Evolutionary conservation across 1,140 invertebrate species (phyloP).

Genomic region (Lepidurus arcticus): DNA sequence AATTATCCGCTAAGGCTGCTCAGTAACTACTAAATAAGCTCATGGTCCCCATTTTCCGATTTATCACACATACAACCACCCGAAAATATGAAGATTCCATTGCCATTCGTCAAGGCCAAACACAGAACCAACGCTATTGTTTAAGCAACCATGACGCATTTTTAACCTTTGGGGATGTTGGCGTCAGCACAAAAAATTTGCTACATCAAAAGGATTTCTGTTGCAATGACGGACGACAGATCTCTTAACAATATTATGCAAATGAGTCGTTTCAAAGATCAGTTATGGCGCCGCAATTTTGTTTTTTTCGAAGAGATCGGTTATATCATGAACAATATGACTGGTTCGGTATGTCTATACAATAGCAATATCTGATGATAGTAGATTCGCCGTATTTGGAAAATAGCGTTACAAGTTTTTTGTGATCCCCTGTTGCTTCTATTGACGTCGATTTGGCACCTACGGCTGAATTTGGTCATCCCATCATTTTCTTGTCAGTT

Average conservation of each 20-base stretch:
- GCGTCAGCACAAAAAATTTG: background rate
- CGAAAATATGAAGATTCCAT: no score
- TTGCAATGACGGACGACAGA: background rate
- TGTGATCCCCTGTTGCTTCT: background rate
- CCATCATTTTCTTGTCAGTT: background rate
- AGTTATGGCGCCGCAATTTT: background rate
- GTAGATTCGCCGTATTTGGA: background rate
- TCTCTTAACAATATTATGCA: background rate
- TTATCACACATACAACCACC: no score
- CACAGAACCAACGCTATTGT: background rate
- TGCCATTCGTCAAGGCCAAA: slow-evolving; percentile 3
- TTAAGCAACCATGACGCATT: background rate
- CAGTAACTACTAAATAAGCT: no score
- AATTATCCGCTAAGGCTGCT: no score
- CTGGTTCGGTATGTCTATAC: background rate
- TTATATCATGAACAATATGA: background rate
- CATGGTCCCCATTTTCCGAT: no score
- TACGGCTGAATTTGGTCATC: slow-evolving; percentile 6
- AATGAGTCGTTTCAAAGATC: background rate
- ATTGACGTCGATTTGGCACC: background rate
- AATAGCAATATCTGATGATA: background rate
- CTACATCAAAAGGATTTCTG: background rate
- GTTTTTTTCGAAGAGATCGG: background rate
- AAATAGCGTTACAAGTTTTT: background rate
- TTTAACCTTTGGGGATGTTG: background rate